Percentiles rank a stretch among this genome's conserved stretches.
Conservation (phyloP, 2,888 invertebrate genomes). For the Papilio demoleus region DNA sequence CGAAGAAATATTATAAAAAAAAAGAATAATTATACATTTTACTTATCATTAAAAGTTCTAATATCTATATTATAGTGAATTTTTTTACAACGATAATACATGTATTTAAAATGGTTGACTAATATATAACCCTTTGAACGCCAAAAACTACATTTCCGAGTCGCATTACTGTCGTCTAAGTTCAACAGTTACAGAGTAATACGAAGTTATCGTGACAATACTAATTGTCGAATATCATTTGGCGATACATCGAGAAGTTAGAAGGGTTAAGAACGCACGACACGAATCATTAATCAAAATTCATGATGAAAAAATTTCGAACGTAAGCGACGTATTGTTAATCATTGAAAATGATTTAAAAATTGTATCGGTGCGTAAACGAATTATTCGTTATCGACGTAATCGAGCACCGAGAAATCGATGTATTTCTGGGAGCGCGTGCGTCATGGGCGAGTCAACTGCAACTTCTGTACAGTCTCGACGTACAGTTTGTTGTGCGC, state of each 20-base stretch:
- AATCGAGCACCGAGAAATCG: conserved; percentile 61
- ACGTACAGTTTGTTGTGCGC: conserved; percentile 69
- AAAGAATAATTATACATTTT: background rate
- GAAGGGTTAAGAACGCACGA: background rate
- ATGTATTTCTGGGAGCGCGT: conserved; percentile 61
- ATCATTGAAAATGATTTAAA: background rate
- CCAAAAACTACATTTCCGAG: background rate
- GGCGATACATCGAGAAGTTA: too few relatives aligned
- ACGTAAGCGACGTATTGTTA: background rate
- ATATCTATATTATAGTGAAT: background rate
- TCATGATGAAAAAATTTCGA: too few relatives aligned
- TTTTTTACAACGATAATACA: background rate
- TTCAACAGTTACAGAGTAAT: too few relatives aligned
- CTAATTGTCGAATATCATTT: too few relatives aligned
- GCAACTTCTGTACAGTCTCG: conserved; percentile 59
- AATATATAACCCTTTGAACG: background rate
- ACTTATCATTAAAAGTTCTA: background rate
- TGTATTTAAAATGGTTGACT: background rate
- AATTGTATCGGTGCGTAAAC: background rate
- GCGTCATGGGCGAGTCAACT: conserved; percentile 63
- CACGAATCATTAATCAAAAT: background rate
- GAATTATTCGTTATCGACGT: conserved; percentile 49
- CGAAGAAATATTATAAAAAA: background rate
- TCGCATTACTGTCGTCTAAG: too few relatives aligned
- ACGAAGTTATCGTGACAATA: too few relatives aligned